Base-by-base conservation (phyloP, 1,140 invertebrate genomes). In the Trigoniulus corallinus region DNA sequence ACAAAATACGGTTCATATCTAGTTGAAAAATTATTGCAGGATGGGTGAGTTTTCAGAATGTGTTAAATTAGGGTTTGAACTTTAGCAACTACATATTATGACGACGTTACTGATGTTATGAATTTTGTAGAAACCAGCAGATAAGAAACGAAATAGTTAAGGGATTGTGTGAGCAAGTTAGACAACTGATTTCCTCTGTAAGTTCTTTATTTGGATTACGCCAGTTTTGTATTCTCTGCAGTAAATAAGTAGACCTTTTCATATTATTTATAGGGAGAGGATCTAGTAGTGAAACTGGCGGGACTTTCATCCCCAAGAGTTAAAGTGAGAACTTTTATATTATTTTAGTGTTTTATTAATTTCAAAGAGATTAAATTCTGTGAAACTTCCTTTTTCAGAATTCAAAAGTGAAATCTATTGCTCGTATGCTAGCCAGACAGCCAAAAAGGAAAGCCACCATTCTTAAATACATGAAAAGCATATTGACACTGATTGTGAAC, bases 1-100 rank as follows among this genome's bases (percentile, higher is more conserved):
- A 87, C 82, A 1, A 89, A 88, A 62, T 96, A 95, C 68, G 81
- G 83, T 0, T 81, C 83, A 34, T 88, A 85, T 66, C 81, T 87
- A 54, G 73, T 95, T 0, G 76, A 82, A 56, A 77, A 81, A 50
- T 75, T 92, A 50, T 66, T 95, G 0, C 82, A 87, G 59, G 79
- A 87, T 70, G 85, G 87, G 29, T 34, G 29, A 34, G 29, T 34
- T 7, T 61, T 64, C n/a, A n/a, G n/a, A 34, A 7, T 7, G 29
- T 7, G 15, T 34, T 56, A 34, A 34, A 34, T 15, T 15, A 34
- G 29, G 7, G 15, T 7, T 15, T 34, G 7, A 7, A 15, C 15
- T 34, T 7, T 7, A 34, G 29, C 29, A 34, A 34, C n/a, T n/a
- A n/a, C n/a, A n/a, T n/a, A n/a, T n/a, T n/a, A n/a, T n/a, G n/a